Base-by-base conservation (phyloP, 2,797 vertebrate genomes). In the Danio jaintianensis region DNA sequence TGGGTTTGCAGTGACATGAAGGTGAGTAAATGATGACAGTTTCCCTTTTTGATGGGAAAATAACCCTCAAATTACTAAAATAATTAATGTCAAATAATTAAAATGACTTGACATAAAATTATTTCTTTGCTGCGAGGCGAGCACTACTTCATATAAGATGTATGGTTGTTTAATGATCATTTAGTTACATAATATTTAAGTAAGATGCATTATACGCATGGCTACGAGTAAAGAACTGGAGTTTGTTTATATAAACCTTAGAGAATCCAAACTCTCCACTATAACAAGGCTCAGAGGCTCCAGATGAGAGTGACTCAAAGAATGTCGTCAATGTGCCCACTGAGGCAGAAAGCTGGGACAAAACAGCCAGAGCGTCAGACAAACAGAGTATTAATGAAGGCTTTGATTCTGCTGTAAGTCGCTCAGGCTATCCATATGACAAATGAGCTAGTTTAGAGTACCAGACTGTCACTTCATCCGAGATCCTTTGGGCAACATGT, bases 351-450 rank as follows among this genome's bases (percentile, higher is more conserved):
- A 78, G 20, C n/a, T 8, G 1, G 20, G 22, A 77, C 36, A 45
- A 82, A 82, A 50, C 22, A 67, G 4, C 22, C 22, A 67, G 11
- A 4, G 40, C 3, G 15, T 8, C 36, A 66, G 42, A 72, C 40
- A 82, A 52, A 68, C 38, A 38, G 52, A 6, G 45, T 66, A 74
- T 82, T 62, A 69, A 74, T 74, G 42, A 79, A 62, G 40, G 71
- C 36, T 75, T 64, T 75, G 70, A 61, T 56, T 53, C 3, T 64
- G 13, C 36, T 68, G 55, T 74, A 63, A 61, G 16, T 82, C 55
- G 59, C 58, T 83, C 56, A 79, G 63, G 47, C 71, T 69, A 62
- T 83, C 40, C 15, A 4, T 70, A 63, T 83, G 70, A 85, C 52
- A 70, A 66, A 77, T 70, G 18, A 69, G 68, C 58, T 67, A 68